Conservation (phyloP, 2,888 invertebrate species). For the Taenaris catops region DNA sequence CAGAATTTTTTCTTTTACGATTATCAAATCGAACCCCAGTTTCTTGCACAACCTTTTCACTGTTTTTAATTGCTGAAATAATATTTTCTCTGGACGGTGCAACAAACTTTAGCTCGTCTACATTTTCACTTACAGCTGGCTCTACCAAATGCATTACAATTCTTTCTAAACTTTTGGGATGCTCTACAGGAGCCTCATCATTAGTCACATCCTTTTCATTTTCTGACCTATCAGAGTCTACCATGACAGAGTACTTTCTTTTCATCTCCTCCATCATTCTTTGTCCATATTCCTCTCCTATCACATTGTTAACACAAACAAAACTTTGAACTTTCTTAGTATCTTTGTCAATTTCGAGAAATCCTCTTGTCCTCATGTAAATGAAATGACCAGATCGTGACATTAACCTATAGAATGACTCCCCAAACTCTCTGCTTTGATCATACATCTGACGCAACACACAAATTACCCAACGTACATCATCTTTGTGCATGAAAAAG, state of each 20-base stretch:
- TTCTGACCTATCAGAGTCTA: constrained; percentile 70
- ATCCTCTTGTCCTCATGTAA: constrained; percentile 91
- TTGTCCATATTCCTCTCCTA: constrained; percentile 87
- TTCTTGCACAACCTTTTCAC: constrained; percentile 65
- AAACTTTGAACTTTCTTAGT: constrained; percentile 91
- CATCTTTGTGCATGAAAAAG: constrained; percentile 93
- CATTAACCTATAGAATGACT: constrained; percentile 91
- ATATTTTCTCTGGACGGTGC: constrained; percentile 70
- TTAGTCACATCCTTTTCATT: constrained; percentile 33
- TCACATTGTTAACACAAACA: constrained; percentile 90
- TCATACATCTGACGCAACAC: constrained; percentile 94
- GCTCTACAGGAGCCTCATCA: constrained; percentile 81
- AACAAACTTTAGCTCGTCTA: constrained; percentile 59
- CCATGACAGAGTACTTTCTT: constrained; percentile 85
- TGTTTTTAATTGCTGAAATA: constrained; percentile 66
- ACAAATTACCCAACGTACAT: constrained; percentile 93
- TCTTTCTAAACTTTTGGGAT: constrained; percentile 84
- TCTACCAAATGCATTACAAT: constrained; percentile 84
- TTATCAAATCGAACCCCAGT: constrained; percentile 64
- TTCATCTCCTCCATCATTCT: constrained; percentile 89
- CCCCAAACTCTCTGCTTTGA: constrained; percentile 89
- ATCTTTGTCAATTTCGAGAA: constrained; percentile 88
- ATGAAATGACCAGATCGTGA: constrained; percentile 92
- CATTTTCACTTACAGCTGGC: constrained; percentile 48
- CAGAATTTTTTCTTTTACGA: constrained; percentile 58